Evolutionary conservation across 2,113 vertebrate species (phyloP).

Genomic region (Lonchura striata): DNA sequence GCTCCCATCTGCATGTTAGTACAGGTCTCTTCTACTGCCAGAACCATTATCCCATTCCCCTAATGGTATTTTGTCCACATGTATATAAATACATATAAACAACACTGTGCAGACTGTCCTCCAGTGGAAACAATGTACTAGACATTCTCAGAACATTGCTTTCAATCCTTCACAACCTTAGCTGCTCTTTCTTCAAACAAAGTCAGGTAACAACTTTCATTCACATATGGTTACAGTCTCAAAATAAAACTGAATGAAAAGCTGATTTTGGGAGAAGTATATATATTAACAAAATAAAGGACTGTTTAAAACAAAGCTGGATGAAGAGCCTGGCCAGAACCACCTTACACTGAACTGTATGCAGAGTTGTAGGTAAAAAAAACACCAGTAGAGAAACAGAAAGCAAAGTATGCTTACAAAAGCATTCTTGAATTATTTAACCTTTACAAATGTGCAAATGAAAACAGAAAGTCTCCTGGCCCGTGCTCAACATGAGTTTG

Average conservation of each 20-base stretch:
- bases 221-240: neutral
- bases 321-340: neutral
- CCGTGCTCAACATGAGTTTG: neutral
- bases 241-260: neutral
- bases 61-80: neutral
- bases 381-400: neutral
- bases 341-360: neutral
- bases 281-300: neutral
- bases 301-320: neutral
- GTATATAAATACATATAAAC: neutral
- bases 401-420: neutral
- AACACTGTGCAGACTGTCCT: neutral
- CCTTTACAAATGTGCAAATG: neutral
- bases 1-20: neutral
- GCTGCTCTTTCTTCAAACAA: neutral
- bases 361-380: neutral
- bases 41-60: neutral
- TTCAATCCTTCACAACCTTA: neutral
- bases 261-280: neutral
- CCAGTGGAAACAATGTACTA: neutral
- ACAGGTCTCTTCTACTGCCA: neutral
- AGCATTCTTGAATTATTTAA: neutral
- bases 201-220: neutral
- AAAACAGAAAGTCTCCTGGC: neutral
- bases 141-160: neutral